phyloP scores from a whole-genome alignment of 2,888 invertebrate species.

The Parelbella ahira region DNA sequence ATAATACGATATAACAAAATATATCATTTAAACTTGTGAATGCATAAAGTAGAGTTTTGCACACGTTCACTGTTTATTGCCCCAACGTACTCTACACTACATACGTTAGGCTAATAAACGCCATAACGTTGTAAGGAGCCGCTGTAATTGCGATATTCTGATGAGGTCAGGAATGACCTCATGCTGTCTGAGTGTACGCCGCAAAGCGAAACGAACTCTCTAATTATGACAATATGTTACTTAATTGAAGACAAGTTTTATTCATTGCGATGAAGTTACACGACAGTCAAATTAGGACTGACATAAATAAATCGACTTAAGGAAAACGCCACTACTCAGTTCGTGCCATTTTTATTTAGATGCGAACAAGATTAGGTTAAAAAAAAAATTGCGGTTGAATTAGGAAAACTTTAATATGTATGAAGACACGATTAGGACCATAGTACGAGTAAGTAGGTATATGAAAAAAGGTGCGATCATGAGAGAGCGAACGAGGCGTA shows the following conservation, averaged over 20 bases:
- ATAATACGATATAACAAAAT: constrained; percentile 2
- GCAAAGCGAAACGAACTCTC: constrained; percentile 46
- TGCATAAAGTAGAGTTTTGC: constrained; percentile 1
- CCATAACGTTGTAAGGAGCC: not conserved
- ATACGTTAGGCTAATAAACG: not conserved
- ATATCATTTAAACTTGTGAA: constrained; percentile 1
- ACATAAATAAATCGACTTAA: no score
- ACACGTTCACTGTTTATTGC: not conserved
- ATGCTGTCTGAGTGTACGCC: constrained; percentile 39
- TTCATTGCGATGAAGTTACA: not conserved
- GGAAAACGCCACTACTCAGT: no score
- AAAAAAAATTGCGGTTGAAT: no score
- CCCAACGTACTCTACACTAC: not conserved
- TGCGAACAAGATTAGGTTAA: no score
- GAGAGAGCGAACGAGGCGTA: constrained; percentile 43
- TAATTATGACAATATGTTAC: constrained; percentile 57
- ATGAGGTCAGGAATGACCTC: constrained; percentile 68
- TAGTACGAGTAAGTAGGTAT: no score
- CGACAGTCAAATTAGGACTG: no score
- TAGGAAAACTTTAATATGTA: no score
- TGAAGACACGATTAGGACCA: no score
- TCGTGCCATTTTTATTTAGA: no score
- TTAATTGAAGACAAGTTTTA: constrained; percentile 38
- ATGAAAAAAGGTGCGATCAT: constrained; percentile 37
- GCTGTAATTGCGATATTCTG: constrained; percentile 39